Evolutionary conservation across 2,113 vertebrate species (phyloP), one percentile per base, ranked within the genome.

Genomic region (Phocoena sinus): DNA sequence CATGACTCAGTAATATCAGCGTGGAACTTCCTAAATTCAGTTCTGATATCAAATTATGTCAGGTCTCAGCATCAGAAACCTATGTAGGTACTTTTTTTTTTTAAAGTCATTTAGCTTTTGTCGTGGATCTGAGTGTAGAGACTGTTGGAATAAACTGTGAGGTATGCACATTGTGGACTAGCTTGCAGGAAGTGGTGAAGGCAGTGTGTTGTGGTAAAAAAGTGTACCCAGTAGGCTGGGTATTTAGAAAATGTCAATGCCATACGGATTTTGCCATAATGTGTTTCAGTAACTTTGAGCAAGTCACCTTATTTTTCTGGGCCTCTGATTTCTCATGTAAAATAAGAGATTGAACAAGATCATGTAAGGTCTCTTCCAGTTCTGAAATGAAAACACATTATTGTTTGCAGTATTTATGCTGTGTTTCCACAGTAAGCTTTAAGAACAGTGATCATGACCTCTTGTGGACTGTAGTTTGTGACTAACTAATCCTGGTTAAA

Each of bases 1-100:
- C 95, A 12, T 74, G 44, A 60, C 73, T 90, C 83, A 63, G 28
- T 89, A 92, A 26, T 67, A 50, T 83, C 38, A 79, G 9, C 38
- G 20, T 76, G 62, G 15, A 71, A 94, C 44, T 84, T 94, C 87
- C 74, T 81, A 77, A 85, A 86, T 79, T 85, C 44, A 96, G 0
- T 96, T 97, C 87, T 70, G 50, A n/a, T 94, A 63, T 41, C 70
- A 84, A 60, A 90, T 96, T 92, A 87, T 76, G 14, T 65, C 53
- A 60, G 31, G 17, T 91, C 33, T 91, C n/a, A 81, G 77, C 63
- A 70, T 94, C 41, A 65, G 53, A 94, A 87, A 76, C 86, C 33
- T 76, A 58, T 23, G 4, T 71, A 31, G 36, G 3, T 94, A 36
- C 10, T 89, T 93, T 76, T 88, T 18, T 70, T 70, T 65, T 33